phyloP scores from a whole-genome alignment of 1,140 invertebrate species.

The Trichomalopsis sarcophagae region DNA sequence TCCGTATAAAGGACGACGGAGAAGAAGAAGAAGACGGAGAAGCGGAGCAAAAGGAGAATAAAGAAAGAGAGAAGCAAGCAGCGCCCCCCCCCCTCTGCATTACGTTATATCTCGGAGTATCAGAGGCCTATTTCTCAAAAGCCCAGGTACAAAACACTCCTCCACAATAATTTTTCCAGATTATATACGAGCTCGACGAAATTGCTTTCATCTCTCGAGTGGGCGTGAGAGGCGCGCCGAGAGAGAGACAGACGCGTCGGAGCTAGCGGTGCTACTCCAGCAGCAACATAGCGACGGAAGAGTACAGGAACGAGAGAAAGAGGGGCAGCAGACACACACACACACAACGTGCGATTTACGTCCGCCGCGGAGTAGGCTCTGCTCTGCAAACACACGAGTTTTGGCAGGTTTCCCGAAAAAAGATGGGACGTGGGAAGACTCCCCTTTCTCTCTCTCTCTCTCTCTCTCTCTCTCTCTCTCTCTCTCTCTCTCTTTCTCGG shows the following conservation, averaged over 20 bases:
- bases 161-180: slow-evolving; percentile 51
- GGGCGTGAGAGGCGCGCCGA: slow-evolving; percentile 27
- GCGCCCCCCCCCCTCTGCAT: background rate
- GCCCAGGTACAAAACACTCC: slow-evolving; percentile 40
- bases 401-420: slow-evolving; percentile 55
- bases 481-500: background rate
- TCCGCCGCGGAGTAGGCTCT: slow-evolving; percentile 18
- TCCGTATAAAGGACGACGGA: background rate
- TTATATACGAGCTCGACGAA: slow-evolving; percentile 48
- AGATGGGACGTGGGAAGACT: background rate
- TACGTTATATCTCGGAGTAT: slow-evolving; percentile 33
- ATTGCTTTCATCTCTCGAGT: slow-evolving; percentile 47
- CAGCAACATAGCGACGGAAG: background rate
- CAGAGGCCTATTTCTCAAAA: slow-evolving; percentile 38
- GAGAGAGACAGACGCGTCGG: background rate
- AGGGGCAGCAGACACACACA: background rate
- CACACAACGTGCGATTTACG: slow-evolving; percentile 20
- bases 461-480: too few relatives aligned
- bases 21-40: background rate
- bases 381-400: slow-evolving; percentile 58
- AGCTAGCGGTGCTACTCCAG: background rate
- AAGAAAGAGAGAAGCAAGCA: background rate
- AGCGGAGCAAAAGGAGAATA: background rate
- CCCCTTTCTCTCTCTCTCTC: too few relatives aligned
- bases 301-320: background rate